Conservation (phyloP, 2,888 invertebrate genomes). For the Acanthosepion lycidas region DNA sequence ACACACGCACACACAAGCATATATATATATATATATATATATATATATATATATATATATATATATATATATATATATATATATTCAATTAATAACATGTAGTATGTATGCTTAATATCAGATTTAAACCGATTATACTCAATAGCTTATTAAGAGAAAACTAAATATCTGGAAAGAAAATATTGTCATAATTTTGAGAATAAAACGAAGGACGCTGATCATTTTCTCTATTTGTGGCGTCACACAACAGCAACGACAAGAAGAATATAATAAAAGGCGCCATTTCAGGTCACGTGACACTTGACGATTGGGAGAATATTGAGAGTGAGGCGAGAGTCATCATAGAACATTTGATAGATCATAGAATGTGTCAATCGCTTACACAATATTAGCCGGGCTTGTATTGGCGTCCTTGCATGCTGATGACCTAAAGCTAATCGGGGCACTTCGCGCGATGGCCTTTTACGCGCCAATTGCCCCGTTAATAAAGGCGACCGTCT, state of each 20-base stretch:
- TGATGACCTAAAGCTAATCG: conserved; percentile 24
- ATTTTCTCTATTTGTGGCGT: background rate
- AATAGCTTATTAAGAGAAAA: background rate
- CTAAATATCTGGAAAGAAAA: background rate
- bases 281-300: background rate
- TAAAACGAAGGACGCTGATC: background rate
- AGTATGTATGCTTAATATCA: too few relatives aligned
- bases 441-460: conserved; percentile 17
- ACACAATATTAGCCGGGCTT: background rate
- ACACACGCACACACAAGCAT: background rate
- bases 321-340: background rate
- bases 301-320: background rate
- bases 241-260: background rate
- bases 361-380: background rate
- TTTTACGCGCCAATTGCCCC: background rate
- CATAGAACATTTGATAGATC: background rate
- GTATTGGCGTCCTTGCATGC: background rate
- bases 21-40: background rate
- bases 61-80: too few relatives aligned
- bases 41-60: too few relatives aligned
- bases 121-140: too few relatives aligned
- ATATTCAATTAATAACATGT: too few relatives aligned
- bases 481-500: background rate
- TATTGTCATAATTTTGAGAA: background rate
- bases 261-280: background rate